These are phyloP conservation scores for Boloria selene DNA, from an alignment of 2,888 invertebrate genomes.

Conservation along the genomic window DNA sequence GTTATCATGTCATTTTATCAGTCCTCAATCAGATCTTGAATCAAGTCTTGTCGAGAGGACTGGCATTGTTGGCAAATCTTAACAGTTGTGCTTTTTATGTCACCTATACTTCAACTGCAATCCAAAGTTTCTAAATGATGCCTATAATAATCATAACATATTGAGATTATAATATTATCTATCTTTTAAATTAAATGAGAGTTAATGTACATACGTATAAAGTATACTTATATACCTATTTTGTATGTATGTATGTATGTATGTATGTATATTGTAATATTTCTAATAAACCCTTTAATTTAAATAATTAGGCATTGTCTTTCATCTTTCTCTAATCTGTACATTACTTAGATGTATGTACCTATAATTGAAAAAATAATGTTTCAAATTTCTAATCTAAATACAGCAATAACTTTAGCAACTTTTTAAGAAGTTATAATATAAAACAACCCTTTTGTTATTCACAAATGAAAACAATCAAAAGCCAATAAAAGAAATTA, in stretches of 20 bases:
- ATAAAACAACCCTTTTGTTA: conserved; percentile 27
- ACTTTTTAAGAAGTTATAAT: conserved; percentile 4
- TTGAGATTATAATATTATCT: too few species aligned
- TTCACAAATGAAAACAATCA: conserved; percentile 36
- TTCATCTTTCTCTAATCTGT: too few species aligned
- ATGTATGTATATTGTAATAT: too few species aligned
- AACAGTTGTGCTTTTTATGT: conserved; percentile 13
- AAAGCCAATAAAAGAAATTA: conserved; percentile 35
- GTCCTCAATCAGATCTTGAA: conserved; percentile 40
- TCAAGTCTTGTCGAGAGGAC: conserved; percentile 29
- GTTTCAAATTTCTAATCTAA: too few species aligned
- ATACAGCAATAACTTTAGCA: not conserved
- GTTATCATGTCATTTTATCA: conserved; percentile 51
- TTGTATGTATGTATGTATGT: too few species aligned
- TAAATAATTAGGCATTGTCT: too few species aligned
- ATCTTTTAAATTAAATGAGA: too few species aligned
- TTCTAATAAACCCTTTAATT: too few species aligned
- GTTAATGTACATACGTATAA: too few species aligned
- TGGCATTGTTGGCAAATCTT: conserved; percentile 18
- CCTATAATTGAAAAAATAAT: too few species aligned
- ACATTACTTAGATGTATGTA: too few species aligned
- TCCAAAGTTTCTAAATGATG: not conserved
- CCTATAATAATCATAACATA: not conserved
- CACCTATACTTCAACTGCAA: not conserved
- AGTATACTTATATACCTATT: too few species aligned